Evolutionary conservation across 2,113 vertebrate genomes (phyloP).

Genomic region (Dromiciops gliroides): DNA sequence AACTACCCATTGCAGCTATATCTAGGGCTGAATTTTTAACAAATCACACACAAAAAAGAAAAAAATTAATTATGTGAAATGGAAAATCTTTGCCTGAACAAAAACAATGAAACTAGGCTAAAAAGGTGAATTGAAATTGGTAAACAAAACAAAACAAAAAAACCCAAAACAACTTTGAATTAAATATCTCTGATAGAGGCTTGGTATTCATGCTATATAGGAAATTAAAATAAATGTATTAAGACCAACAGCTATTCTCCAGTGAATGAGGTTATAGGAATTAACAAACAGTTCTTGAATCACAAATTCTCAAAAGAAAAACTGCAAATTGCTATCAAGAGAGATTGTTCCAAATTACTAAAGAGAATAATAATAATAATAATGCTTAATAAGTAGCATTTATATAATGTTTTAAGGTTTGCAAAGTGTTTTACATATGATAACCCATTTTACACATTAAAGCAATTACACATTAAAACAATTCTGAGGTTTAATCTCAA

Average conservation of each 20-base stretch:
- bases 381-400: neutral
- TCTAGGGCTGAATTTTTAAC: neutral
- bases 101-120: neutral
- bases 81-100: neutral
- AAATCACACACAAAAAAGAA: neutral
- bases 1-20: neutral
- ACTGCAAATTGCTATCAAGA: neutral
- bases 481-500: neutral
- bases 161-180: too few relatives aligned
- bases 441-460: neutral
- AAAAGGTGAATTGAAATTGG: too few relatives aligned
- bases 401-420: neutral
- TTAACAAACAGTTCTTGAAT: neutral
- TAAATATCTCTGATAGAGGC: neutral
- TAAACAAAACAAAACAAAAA: too few relatives aligned
- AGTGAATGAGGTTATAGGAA: neutral
- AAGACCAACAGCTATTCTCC: neutral
- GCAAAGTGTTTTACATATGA: neutral
- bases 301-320: neutral
- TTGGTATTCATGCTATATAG: neutral
- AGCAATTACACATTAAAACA: neutral
- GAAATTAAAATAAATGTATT: neutral
- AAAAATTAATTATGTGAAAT: neutral
- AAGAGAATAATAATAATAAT: neutral
- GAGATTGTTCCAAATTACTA: neutral